Evolutionary conservation across 2,797 vertebrate genomes (phyloP), one percentile per base, ranked within the genome.

Genomic region (Gobio occitaniae): DNA sequence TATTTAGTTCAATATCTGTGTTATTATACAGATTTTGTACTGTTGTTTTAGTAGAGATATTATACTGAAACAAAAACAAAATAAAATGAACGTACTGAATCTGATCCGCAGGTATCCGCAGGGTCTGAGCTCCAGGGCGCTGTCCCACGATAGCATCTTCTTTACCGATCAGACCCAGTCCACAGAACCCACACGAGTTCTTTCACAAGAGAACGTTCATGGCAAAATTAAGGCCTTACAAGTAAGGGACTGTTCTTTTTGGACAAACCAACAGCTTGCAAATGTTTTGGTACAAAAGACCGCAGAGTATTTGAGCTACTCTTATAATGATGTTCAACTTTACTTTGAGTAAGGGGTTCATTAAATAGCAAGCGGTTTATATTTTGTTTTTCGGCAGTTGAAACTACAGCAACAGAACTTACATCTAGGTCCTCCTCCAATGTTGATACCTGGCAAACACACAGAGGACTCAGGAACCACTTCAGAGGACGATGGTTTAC

Each of bases 111-210:
- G 96, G 90, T 91, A 92, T 36, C 92, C 93, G 0, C 93, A 91
- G 87, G 90, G 91, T 8, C 90, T 96, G 90, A 96, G 95, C 83
- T 96, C 93, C 91, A 95, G 97, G 88, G 96, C 97, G 78, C 92
- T 97, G 90, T 97, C 97, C 15, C 97, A 97, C 1, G 97, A 97
- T 71, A 97, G 97, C 90, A 96, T 97, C 92, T 97, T 97, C 92
- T 92, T 97, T 88, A 93, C 95, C 38, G 96, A 97, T 84, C 91
- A 93, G 44, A 92, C 90, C 41, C 95, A 94, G 90, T 87, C 95
- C 48, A 29, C 90, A 74, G 94, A 94, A 84, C 95, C 95, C 11
- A 91, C 94, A 3, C 92, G 96, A 76, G 95, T 97, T 25, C 95
- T 96, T 89, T 97, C 96, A 87, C 96, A 97, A 86, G 96, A 97